A percentile compares a stretch with the other conserved stretches of the same genome.
These are phyloP conservation scores for Oceanodroma tethys DNA, from an alignment of 2,113 vertebrate genomes.

Conservation along the genomic window DNA sequence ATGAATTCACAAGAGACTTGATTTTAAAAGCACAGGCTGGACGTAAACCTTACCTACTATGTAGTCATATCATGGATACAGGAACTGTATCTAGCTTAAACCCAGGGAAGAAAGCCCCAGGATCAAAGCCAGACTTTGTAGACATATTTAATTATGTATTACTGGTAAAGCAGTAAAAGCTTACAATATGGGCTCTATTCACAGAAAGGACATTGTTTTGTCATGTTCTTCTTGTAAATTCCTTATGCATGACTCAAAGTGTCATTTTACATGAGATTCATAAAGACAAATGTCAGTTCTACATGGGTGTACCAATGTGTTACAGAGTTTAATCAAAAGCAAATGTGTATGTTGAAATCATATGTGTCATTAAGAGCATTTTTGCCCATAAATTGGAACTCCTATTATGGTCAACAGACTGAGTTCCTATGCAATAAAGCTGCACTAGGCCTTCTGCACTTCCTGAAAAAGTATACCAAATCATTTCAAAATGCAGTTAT, in stretches of 20 bases:
- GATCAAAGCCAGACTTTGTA: slow-evolving; percentile 68
- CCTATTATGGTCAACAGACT: slow-evolving; percentile 36
- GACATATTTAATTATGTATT: slow-evolving; percentile 72
- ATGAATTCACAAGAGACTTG: slow-evolving; percentile 1
- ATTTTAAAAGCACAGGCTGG: slow-evolving; percentile 23
- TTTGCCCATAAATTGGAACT: slow-evolving; percentile 57
- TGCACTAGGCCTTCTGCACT: slow-evolving; percentile 36
- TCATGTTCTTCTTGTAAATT: slow-evolving; percentile 72
- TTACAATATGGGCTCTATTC: slow-evolving; percentile 57
- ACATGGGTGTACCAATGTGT: slow-evolving; percentile 54
- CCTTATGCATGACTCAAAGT: slow-evolving; percentile 67
- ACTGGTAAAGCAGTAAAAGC: slow-evolving; percentile 66
- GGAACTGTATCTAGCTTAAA: slow-evolving; percentile 49
- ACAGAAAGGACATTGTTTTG: slow-evolving; percentile 71
- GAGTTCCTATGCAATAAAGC: slow-evolving; percentile 41
- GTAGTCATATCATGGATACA: background rate
- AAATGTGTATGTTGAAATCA: slow-evolving; percentile 65
- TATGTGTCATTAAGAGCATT: slow-evolving; percentile 65
- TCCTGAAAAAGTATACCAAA: slow-evolving; percentile 33
- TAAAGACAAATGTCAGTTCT: slow-evolving; percentile 67
- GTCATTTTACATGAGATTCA: slow-evolving; percentile 69
- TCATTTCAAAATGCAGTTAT: slow-evolving; percentile 2
- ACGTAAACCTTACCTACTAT: slow-evolving; percentile 26
- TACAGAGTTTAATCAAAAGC: slow-evolving; percentile 69
- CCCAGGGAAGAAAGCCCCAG: slow-evolving; percentile 33